These are phyloP conservation scores for Melopsittacus undulatus DNA, from an alignment of 2,797 vertebrate genomes.

Conservation along the genomic window DNA sequence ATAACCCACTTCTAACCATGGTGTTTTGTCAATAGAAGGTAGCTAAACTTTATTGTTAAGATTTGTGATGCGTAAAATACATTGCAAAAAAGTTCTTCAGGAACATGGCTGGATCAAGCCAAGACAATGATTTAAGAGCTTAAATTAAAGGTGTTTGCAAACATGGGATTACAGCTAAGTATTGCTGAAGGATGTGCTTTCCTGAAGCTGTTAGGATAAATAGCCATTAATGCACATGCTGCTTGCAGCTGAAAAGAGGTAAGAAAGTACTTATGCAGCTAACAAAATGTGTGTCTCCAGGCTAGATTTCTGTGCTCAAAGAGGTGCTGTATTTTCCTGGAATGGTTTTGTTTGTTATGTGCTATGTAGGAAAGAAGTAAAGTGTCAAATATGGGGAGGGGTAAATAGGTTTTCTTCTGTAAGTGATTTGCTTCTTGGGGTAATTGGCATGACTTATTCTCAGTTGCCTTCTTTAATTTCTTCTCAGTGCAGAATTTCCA, in stretches of 20 bases:
- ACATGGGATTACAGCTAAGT: background rate
- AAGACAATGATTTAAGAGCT: background rate
- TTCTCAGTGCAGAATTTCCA: background rate
- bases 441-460: background rate
- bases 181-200: background rate
- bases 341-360: background rate
- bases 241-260: background rate
- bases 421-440: background rate
- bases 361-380: background rate
- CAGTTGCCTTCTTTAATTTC: background rate
- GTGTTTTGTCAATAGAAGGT: background rate
- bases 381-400: background rate
- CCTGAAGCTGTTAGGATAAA: background rate
- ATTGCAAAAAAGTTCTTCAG: background rate
- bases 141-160: conserved; percentile 40
- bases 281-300: background rate
- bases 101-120: background rate
- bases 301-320: background rate
- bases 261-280: background rate
- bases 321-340: background rate
- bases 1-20: background rate
- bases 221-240: background rate
- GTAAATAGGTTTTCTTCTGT: background rate
- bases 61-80: background rate
- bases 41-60: background rate